Conservation (phyloP, 1,140 invertebrate genomes). For the Whitmania pigra region DNA sequence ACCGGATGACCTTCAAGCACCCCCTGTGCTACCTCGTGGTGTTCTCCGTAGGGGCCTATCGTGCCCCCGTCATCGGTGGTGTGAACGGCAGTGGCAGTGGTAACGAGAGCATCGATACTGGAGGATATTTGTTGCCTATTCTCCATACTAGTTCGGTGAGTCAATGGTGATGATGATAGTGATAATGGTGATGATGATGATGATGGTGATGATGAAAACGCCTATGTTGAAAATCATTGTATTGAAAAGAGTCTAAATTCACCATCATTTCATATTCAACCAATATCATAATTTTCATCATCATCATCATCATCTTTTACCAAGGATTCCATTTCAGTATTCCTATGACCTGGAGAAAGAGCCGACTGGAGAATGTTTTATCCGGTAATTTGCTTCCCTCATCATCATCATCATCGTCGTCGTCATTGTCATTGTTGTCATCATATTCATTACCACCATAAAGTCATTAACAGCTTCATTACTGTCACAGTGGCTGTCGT, state of each 20-base stretch:
- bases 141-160: not conserved
- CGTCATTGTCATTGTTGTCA: not conserved
- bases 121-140: not conserved
- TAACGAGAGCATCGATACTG: not conserved
- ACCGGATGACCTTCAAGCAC: not conserved
- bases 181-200: not conserved
- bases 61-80: no score
- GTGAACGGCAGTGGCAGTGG: no score
- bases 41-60: no score
- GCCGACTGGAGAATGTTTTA: not conserved
- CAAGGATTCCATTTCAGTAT: not conserved
- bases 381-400: not conserved
- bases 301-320: not conserved
- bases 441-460: no score
- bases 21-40: no score
- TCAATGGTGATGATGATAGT: not conserved
- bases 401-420: no score
- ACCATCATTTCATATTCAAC: not conserved
- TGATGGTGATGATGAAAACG: not conserved
- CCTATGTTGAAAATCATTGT: not conserved
- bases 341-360: not conserved
- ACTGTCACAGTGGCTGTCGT: not conserved
- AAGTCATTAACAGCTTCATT: no score
- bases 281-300: not conserved
- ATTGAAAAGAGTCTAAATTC: not conserved